Percentiles rank a stretch among this genome's conserved stretches.
phyloP scores from a whole-genome alignment of 2,888 invertebrate species.

The Apodemia duryi region DNA sequence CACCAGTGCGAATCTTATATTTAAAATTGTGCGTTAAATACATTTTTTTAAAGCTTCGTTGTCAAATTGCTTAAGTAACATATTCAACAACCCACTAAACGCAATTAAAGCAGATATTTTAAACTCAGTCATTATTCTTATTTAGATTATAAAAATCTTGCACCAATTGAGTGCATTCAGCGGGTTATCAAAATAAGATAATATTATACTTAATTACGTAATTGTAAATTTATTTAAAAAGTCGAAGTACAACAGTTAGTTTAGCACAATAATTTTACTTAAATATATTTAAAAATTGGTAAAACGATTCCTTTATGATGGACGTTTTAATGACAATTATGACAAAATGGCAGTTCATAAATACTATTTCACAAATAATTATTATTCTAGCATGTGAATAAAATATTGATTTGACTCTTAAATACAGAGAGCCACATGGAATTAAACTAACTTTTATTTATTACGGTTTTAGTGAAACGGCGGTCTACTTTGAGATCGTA shows the following conservation, averaged over 20 bases:
- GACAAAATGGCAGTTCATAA: background rate
- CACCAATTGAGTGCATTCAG: constrained; percentile 2
- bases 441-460: too few species aligned
- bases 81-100: constrained; percentile 6
- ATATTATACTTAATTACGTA: background rate
- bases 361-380: background rate
- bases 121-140: too few species aligned
- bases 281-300: background rate
- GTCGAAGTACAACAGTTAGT: constrained; percentile 14
- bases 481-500: too few species aligned
- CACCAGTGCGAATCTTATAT: background rate
- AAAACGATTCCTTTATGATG: background rate
- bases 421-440: background rate
- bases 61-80: constrained; percentile 7
- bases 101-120: background rate
- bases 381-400: background rate
- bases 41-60: constrained; percentile 3
- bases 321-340: background rate
- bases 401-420: background rate
- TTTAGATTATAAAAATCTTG: background rate
- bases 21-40: constrained; percentile 10
- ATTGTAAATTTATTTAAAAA: constrained; percentile 20
- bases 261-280: background rate
- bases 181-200: constrained; percentile 5
- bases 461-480: too few species aligned